Evolutionary conservation across 1,140 invertebrate genomes (phyloP).

Genomic region (Drosophila pallidifrons): DNA sequence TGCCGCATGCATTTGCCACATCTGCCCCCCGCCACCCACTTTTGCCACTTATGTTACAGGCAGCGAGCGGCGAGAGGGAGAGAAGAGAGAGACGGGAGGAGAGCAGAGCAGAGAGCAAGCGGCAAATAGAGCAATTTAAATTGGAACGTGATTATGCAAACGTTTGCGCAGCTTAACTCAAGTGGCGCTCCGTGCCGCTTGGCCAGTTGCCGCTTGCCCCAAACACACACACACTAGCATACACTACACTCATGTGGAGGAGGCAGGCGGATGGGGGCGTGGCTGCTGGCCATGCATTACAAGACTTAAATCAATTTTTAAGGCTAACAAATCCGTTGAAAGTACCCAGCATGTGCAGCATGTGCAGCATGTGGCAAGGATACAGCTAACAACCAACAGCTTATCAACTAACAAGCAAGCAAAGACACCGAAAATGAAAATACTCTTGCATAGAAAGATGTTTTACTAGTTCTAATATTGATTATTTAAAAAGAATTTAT

Average conservation of each 20-base stretch:
- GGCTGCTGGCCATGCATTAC: constrained; percentile 57
- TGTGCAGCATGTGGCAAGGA: constrained; percentile 2
- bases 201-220: constrained; percentile 65
- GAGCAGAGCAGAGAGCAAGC: constrained; percentile 15
- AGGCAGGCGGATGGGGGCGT: background rate
- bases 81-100: too few relatives aligned
- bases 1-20: constrained; percentile 5
- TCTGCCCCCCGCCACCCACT: background rate
- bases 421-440: background rate
- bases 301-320: constrained; percentile 76
- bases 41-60: background rate
- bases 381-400: constrained; percentile 10
- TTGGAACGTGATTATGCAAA: constrained; percentile 83
- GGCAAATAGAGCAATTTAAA: constrained; percentile 82
- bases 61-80: background rate
- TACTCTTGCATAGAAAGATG: background rate
- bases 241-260: constrained; percentile 24
- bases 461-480: too few relatives aligned
- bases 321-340: constrained; percentile 57
- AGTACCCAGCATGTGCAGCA: constrained; percentile 28
- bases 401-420: background rate
- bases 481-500: too few relatives aligned
- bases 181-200: constrained; percentile 76
- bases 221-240: background rate
- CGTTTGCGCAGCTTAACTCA: constrained; percentile 83